phyloP scores from a whole-genome alignment of 1,140 invertebrate genomes.

The Proctacanthus coquilletti region DNA sequence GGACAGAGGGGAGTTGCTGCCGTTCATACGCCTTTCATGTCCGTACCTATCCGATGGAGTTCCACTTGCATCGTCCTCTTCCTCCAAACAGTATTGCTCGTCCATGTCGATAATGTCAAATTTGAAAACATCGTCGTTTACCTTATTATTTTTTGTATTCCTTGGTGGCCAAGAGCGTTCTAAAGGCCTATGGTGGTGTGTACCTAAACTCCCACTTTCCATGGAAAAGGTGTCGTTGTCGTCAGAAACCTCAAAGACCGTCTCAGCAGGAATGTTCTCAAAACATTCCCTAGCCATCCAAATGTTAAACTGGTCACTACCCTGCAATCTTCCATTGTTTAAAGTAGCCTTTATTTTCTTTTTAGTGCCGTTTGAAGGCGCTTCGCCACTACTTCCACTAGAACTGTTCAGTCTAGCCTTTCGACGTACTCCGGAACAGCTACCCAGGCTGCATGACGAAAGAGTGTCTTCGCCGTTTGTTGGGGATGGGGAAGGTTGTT shows the following conservation, averaged over 20 bases:
- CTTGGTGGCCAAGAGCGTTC: constrained; percentile 41
- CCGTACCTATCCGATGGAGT: constrained; percentile 7
- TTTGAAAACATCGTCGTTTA: constrained; percentile 49
- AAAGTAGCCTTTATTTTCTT: constrained; percentile 1
- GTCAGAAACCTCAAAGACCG: constrained; percentile 12
- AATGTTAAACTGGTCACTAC: constrained; percentile 17
- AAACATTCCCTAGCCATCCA: constrained; percentile 28
- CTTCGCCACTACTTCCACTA: not conserved
- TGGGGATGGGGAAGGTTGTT: too few relatives aligned
- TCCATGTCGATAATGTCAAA: constrained; percentile 60
- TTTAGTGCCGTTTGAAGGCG: not conserved
- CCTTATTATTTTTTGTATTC: constrained; percentile 18
- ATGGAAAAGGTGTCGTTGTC: not conserved
- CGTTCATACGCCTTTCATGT: too few relatives aligned
- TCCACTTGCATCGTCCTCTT: not conserved
- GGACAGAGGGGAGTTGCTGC: too few relatives aligned
- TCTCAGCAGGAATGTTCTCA: constrained; percentile 25
- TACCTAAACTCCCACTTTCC: constrained; percentile 12
- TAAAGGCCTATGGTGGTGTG: constrained; percentile 36
- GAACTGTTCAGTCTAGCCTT: not conserved
- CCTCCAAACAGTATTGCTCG: constrained; percentile 30
- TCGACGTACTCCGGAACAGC: constrained; percentile 2
- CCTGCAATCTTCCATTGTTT: not conserved
- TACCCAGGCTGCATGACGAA: not conserved
- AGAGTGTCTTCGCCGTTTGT: not conserved